Percentiles rank a stretch among this genome's conserved stretches.
These are phyloP conservation scores for Neotoma lepida DNA, from an alignment of 2,113 vertebrate species.

Conservation along the genomic window DNA sequence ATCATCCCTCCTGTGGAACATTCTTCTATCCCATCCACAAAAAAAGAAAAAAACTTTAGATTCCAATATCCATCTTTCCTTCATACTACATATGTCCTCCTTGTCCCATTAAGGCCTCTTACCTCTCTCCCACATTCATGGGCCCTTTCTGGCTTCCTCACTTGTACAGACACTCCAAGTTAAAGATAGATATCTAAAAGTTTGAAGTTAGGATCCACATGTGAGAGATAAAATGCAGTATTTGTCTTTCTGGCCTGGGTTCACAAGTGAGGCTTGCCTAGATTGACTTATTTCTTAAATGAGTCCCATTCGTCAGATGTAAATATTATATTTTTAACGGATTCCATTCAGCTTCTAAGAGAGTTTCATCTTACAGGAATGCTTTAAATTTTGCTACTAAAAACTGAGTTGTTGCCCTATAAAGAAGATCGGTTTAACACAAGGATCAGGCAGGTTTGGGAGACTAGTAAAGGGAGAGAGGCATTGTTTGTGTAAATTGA, in stretches of 20 bases:
- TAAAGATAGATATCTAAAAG: background rate
- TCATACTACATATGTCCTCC: background rate
- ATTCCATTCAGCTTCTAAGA: conserved; percentile 32
- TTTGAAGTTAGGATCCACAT: background rate
- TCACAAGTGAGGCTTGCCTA: conserved; percentile 23
- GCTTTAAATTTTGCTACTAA: conserved; percentile 28
- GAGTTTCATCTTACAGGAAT: background rate
- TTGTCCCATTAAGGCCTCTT: background rate
- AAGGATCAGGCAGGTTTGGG: background rate
- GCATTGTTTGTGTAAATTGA: background rate
- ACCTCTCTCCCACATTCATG: too few relatives aligned
- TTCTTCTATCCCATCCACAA: background rate
- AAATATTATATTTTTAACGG: conserved; percentile 36
- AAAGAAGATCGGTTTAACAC: conserved; percentile 31
- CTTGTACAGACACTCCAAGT: background rate
- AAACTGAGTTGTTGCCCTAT: background rate
- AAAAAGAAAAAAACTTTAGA: background rate
- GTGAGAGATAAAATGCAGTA: background rate
- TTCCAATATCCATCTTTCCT: background rate
- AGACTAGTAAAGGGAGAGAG: background rate
- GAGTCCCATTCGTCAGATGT: conserved; percentile 30
- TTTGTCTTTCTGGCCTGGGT: background rate
- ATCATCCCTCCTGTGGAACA: background rate
- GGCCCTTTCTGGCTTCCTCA: background rate
- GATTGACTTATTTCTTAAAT: conserved; percentile 38